Evolutionary conservation across 2,113 vertebrate genomes (phyloP), one percentile per base, ranked within the genome.

Genomic region (Prinia subflava): DNA sequence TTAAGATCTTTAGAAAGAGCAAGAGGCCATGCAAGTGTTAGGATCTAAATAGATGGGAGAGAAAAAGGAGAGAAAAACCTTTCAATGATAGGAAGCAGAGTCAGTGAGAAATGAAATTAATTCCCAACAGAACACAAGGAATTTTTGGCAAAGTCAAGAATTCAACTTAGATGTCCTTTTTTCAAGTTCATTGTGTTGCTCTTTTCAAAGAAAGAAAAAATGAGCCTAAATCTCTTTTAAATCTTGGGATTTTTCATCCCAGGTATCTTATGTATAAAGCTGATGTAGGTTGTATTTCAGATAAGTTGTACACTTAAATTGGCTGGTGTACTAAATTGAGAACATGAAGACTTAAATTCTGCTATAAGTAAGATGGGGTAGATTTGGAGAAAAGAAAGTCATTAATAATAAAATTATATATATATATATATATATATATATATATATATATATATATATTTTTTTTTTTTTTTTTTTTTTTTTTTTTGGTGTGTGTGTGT

Each of bases 401-500:
- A 13, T 30, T 19, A 55, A 67, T 28, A 50, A 24, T 33, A 63
- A 69, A 69, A 39, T 39, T 56, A 27, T 13, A 33, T 42, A 41
- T 1, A 0, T 20, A 53, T 13, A n/a, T 1, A 0, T 20, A 53
- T 13, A n/a, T 46, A 30, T 2, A 69, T 56, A 27, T 13, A 33
- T 42, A 41, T 1, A 0, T 20, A 56, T 13, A n/a, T 37, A 60
- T 24, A 8, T 46, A 4, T 46, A 30, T 2, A 2, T 1, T 8
- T 27, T 41, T 57, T 67, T 44, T 44, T 42, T 15, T 42, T 42
- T 44, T 44, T 44, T 42, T 42, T 42, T 42, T 42, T 15, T 15
- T 39, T 39, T 9, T 39, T 9, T 39, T 9, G 9, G 39, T 39
- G 42, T 44, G 42, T 64, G 24, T 3, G 8, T 65, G 44, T 50